Evolutionary conservation across 2,113 vertebrate genomes (phyloP).

Genomic region (Chionomys nivalis): DNA sequence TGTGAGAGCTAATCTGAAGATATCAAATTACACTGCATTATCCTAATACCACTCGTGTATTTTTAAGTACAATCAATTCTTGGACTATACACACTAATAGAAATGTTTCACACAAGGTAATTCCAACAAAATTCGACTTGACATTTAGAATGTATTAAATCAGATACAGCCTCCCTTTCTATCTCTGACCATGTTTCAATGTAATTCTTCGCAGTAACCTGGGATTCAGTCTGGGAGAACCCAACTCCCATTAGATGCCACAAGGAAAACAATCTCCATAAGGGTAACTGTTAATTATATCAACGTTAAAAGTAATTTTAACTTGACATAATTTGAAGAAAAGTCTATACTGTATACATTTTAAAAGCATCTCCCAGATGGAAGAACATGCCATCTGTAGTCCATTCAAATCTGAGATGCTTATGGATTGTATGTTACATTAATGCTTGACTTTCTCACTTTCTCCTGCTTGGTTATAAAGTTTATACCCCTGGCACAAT

Average conservation of each 20-base stretch:
- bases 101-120: conserved; percentile 38
- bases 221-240: background rate
- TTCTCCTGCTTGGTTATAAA: conserved; percentile 7
- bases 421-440: conserved; percentile 50
- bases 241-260: conserved; percentile 13
- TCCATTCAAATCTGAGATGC: conserved; percentile 67
- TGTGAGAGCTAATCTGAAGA: conserved; percentile 29
- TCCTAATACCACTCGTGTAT: background rate
- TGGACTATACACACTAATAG: conserved; percentile 35
- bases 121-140: conserved; percentile 14
- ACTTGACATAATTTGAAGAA: conserved; percentile 65
- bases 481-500: background rate
- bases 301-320: conserved; percentile 69
- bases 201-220: conserved; percentile 30
- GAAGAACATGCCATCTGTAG: conserved; percentile 63
- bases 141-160: conserved; percentile 32
- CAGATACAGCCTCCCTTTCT: conserved; percentile 4
- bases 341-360: conserved; percentile 60
- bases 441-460: conserved; percentile 45
- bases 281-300: conserved; percentile 55
- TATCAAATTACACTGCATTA: background rate
- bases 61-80: conserved; percentile 39
- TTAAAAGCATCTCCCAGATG: conserved; percentile 63
- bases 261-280: conserved; percentile 58
- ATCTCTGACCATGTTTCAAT: background rate